A percentile compares a stretch with the other conserved stretches of the same genome.
Evolutionary conservation across 2,888 invertebrate species (phyloP).

Genomic region (Caenorhabditis wallacei): DNA sequence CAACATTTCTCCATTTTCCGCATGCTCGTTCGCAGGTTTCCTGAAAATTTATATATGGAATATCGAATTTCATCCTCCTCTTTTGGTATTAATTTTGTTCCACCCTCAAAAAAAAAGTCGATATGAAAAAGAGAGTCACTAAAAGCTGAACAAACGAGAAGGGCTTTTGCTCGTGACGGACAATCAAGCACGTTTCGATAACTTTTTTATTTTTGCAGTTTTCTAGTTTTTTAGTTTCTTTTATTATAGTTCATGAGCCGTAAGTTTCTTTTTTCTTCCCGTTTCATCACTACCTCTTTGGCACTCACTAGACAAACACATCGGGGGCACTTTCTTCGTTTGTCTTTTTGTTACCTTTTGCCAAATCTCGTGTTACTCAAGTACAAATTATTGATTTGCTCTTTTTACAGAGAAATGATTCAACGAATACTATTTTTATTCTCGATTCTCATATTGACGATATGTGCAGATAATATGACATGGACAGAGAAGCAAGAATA

Average conservation of each 20-base stretch:
- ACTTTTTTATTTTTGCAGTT: neutral
- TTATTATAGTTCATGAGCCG: neutral
- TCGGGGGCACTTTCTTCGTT: slow-evolving; percentile 19
- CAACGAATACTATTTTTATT: slow-evolving; percentile 42
- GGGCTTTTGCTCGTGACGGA: neutral
- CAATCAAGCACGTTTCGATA: neutral
- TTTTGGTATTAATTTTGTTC: slow-evolving; percentile 45
- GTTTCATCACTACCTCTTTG: slow-evolving; percentile 40
- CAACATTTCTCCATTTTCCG: slow-evolving; percentile 74
- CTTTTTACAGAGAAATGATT: slow-evolving; percentile 20
- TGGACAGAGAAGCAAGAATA: slow-evolving; percentile 59
- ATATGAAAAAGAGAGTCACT: neutral
- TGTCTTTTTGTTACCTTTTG: slow-evolving; percentile 41
- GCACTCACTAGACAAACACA: slow-evolving; percentile 54
- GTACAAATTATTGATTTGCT: slow-evolving; percentile 17
- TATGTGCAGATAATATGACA: slow-evolving; percentile 46
- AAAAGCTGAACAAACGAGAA: slow-evolving; percentile 57
- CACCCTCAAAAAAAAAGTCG: neutral
- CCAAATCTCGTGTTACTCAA: slow-evolving; percentile 20
- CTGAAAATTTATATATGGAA: slow-evolving; percentile 42
- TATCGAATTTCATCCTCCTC: slow-evolving; percentile 12
- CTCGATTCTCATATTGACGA: neutral
- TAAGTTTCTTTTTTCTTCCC: neutral
- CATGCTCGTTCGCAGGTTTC: slow-evolving; percentile 81
- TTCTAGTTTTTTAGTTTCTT: neutral